Conservation (phyloP, 1,140 invertebrate genomes). For the Dreissena polymorpha region DNA sequence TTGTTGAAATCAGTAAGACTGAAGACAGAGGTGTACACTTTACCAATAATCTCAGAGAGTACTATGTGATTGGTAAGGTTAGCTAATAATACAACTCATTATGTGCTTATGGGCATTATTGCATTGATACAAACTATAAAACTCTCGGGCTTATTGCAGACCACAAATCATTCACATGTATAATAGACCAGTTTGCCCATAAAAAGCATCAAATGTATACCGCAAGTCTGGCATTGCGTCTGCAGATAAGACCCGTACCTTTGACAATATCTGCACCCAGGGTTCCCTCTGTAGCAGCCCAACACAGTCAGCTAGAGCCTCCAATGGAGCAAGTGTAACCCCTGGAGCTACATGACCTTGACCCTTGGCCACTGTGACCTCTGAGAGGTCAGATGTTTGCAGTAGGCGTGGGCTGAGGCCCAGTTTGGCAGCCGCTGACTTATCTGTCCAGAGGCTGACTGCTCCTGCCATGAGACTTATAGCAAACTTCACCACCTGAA, state of each 20-base stretch:
- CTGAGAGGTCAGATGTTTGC: background rate
- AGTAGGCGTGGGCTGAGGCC: constrained; percentile 5
- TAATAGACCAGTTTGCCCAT: background rate
- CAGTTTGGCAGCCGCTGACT: background rate
- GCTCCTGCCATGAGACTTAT: constrained; percentile 37
- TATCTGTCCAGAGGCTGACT: constrained; percentile 33
- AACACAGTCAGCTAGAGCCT: constrained; percentile 15
- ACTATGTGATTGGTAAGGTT: too few species aligned
- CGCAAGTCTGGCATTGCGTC: background rate
- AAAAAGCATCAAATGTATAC: background rate
- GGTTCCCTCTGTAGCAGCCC: constrained; percentile 7
- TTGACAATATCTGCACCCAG: constrained; percentile 38
- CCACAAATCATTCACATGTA: background rate
- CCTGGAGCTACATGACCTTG: background rate
- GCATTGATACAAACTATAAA: background rate
- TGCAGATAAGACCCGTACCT: constrained; percentile 11
- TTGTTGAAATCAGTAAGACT: background rate
- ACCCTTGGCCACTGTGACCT: background rate
- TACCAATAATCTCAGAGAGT: too few species aligned
- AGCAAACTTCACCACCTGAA: constrained; percentile 32
- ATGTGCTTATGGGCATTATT: background rate
- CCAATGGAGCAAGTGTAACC: constrained; percentile 14
- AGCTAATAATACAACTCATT: too few species aligned
- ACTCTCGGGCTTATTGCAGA: too few species aligned
- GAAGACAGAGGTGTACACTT: too few species aligned